Conservation (phyloP, 92 coral and sea anemone species). For the Phenganax stokvisi region DNA sequence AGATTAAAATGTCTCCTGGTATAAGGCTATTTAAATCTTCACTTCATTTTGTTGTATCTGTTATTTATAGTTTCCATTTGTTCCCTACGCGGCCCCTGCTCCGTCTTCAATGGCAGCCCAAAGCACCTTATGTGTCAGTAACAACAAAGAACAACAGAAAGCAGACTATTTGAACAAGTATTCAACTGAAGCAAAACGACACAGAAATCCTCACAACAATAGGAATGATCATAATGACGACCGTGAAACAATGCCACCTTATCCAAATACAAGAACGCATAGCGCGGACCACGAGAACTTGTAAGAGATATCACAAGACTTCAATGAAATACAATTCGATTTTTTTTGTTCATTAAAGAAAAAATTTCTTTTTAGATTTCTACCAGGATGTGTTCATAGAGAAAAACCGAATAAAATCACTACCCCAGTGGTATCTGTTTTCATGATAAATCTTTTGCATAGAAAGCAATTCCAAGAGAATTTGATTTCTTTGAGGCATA, state of each 20-base stretch:
- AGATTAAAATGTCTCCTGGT: neutral
- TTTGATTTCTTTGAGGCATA: neutral
- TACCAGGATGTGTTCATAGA: neutral
- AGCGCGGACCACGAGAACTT: conserved; percentile 11
- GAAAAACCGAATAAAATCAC: neutral
- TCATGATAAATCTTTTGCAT: neutral
- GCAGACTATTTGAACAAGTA: neutral
- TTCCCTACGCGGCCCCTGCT: conserved; percentile 35
- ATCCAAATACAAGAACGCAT: neutral
- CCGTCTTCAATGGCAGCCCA: conserved; percentile 21
- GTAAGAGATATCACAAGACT: neutral
- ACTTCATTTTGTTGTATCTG: neutral
- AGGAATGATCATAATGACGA: neutral
- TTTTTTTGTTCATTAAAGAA: too few species aligned
- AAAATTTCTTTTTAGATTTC: conserved; percentile 3
- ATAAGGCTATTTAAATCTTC: neutral
- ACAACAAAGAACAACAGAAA: neutral
- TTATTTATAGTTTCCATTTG: conserved; percentile 15
- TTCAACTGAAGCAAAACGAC: neutral
- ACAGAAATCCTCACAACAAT: neutral
- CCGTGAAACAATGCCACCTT: neutral
- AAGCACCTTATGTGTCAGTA: neutral
- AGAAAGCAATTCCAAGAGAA: too few species aligned
- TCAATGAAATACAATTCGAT: neutral
- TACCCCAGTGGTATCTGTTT: neutral